Conservation (phyloP, 2,113 vertebrate species). For the Fulica atra region DNA sequence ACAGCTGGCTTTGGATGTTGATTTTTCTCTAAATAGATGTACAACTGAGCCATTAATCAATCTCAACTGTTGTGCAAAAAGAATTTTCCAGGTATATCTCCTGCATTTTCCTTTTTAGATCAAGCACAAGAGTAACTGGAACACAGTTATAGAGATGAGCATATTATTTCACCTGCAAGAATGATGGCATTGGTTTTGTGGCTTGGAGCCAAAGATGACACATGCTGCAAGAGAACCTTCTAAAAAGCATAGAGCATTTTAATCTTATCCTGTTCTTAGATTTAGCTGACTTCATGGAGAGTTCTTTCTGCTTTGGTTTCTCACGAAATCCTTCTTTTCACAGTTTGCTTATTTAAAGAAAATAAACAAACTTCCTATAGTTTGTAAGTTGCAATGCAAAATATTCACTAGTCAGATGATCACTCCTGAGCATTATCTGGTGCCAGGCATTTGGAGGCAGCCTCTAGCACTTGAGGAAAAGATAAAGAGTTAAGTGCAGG, state of each 20-base stretch:
- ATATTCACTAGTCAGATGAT: not conserved
- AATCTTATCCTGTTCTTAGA: not conserved
- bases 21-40: not conserved
- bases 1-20: not conserved
- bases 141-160: not conserved
- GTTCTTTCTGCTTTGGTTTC: not conserved
- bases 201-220: not conserved
- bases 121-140: not conserved
- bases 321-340: not conserved
- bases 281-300: not conserved
- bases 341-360: not conserved
- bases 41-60: not conserved
- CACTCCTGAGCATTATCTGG: not conserved
- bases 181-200: not conserved
- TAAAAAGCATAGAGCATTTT: not conserved
- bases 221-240: not conserved
- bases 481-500: not conserved
- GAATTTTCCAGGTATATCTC: not conserved
- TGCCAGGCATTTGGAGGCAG: not conserved
- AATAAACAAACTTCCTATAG: fast-evolving
- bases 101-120: slow-evolving; percentile 8
- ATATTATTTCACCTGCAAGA: not conserved
- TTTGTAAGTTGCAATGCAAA: not conserved
- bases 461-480: not conserved
- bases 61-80: not conserved